Evolutionary conservation across 1,140 invertebrate genomes (phyloP).

Genomic region (Triops longicaudatus): DNA sequence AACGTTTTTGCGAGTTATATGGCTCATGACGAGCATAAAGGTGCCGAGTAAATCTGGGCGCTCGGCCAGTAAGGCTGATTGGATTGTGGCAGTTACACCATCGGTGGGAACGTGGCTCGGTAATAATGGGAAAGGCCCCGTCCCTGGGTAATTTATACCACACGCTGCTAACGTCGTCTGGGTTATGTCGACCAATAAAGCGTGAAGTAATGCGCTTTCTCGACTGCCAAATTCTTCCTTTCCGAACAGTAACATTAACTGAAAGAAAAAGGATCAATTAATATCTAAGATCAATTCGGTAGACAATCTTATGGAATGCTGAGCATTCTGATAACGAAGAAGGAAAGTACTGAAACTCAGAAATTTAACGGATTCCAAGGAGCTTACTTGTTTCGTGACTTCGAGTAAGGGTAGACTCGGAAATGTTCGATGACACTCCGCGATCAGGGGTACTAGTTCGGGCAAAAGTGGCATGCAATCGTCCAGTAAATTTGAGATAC

Average conservation of each 20-base stretch:
- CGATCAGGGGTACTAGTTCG: slow-evolving; percentile 58
- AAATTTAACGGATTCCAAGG: background rate
- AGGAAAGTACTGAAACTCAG: background rate
- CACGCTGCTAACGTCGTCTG: slow-evolving; percentile 24
- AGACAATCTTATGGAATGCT: no score
- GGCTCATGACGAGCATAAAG: slow-evolving; percentile 5
- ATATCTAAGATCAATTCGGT: no score
- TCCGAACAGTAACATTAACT: slow-evolving; percentile 35
- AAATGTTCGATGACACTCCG: slow-evolving; percentile 55
- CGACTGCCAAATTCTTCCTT: slow-evolving; percentile 24
- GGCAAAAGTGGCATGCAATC: slow-evolving; percentile 53
- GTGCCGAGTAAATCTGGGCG: background rate
- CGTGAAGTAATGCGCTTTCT: slow-evolving; percentile 19
- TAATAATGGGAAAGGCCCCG: background rate
- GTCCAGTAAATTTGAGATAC: slow-evolving; percentile 54
- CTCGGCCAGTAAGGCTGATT: background rate
- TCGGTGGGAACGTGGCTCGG: background rate
- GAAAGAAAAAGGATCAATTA: background rate
- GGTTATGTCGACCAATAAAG: slow-evolving; percentile 25
- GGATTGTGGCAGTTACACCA: background rate
- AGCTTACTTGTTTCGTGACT: slow-evolving; percentile 57
- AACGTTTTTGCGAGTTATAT: slow-evolving; percentile 4
- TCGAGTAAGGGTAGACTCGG: slow-evolving; percentile 60
- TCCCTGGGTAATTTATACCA: slow-evolving; percentile 26
- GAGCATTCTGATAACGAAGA: no score